A percentile compares a stretch with the other conserved stretches of the same genome.
phyloP scores from a whole-genome alignment of 1,140 invertebrate species.

The Meloidogyne exigua region DNA sequence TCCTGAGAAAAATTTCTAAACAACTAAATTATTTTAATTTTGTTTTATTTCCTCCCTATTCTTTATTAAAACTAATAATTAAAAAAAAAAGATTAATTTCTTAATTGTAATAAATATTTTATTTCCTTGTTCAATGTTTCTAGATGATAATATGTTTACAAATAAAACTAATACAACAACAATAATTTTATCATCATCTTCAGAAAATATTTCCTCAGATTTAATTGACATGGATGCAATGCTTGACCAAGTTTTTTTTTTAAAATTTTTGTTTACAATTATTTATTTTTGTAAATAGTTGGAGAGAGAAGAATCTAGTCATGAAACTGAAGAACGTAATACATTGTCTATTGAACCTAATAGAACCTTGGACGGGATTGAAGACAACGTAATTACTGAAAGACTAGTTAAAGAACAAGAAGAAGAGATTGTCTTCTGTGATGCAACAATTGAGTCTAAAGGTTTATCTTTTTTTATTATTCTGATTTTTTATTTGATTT shows the following conservation, averaged over 20 bases:
- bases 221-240: slow-evolving; percentile 2
- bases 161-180: background rate
- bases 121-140: background rate
- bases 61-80: no score
- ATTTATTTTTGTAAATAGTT: background rate
- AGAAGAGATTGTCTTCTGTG: background rate
- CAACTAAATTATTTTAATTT: no score
- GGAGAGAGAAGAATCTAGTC: background rate
- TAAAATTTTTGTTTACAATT: background rate
- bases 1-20: no score
- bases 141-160: background rate
- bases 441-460: background rate
- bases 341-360: background rate
- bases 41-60: no score
- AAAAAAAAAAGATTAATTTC: no score
- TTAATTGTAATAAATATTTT: no score
- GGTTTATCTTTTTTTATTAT: background rate
- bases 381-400: background rate
- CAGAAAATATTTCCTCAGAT: background rate
- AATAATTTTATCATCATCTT: background rate
- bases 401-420: background rate
- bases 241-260: background rate
- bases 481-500: background rate
- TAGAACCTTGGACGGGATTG: background rate
- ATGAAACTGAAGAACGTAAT: background rate